Evolutionary conservation across 2,113 vertebrate species (phyloP).

Genomic region (Synodontis membranacea): DNA sequence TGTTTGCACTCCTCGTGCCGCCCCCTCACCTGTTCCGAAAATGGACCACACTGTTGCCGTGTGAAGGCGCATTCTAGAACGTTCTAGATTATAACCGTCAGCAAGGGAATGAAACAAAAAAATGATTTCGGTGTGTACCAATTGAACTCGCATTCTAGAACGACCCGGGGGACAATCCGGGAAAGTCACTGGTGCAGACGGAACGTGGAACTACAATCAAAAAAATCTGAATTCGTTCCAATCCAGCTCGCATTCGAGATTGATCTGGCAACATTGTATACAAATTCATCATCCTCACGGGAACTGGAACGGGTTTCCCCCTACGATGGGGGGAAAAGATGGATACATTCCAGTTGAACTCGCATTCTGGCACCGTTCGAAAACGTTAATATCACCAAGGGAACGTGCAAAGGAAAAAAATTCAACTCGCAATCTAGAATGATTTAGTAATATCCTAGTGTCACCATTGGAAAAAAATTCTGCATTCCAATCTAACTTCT

Average conservation of each 20-base stretch:
- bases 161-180: background rate
- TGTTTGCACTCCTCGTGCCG: slow-evolving; percentile 67
- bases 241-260: background rate
- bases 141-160: background rate
- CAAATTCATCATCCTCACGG: background rate
- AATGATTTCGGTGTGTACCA: background rate
- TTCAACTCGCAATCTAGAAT: background rate
- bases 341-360: background rate
- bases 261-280: background rate
- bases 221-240: background rate
- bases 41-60: slow-evolving; percentile 21
- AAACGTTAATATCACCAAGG: too few species aligned
- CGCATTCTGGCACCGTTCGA: background rate
- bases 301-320: too few species aligned
- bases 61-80: background rate
- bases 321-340: background rate
- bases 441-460: background rate
- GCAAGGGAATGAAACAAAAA: background rate
- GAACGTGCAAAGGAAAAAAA: too few species aligned
- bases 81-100: background rate
- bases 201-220: background rate
- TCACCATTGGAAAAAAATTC: too few species aligned
- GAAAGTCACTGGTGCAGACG: background rate
- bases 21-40: slow-evolving; percentile 53
- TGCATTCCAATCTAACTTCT: background rate